Evolutionary conservation across 1,140 invertebrate species (phyloP).

Genomic region (roundworm (Caenorhabditis elegans)): WBcel235 BX284603.4:9846501-9847000

Average conservation of each 20-base stretch:
- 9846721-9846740: neutral
- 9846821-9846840: too few species aligned
- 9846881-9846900: neutral
- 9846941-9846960: neutral
- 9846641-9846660: neutral
- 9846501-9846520: constrained; percentile 13
- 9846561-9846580: neutral
- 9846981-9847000: neutral
- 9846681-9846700: neutral
- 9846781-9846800: too few species aligned
- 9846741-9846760: neutral
- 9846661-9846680: neutral
- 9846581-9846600: neutral
- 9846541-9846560: too few species aligned
- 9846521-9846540: neutral
- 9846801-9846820: neutral
- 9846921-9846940: neutral
- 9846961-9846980: neutral
- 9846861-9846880: neutral
- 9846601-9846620: too few species aligned
- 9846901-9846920: neutral
- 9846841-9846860: too few species aligned
- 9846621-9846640: neutral
- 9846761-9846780: neutral
- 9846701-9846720: neutral